Base-by-base conservation (phyloP, 2,888 invertebrate genomes). In the Maniola hyperantus region DNA sequence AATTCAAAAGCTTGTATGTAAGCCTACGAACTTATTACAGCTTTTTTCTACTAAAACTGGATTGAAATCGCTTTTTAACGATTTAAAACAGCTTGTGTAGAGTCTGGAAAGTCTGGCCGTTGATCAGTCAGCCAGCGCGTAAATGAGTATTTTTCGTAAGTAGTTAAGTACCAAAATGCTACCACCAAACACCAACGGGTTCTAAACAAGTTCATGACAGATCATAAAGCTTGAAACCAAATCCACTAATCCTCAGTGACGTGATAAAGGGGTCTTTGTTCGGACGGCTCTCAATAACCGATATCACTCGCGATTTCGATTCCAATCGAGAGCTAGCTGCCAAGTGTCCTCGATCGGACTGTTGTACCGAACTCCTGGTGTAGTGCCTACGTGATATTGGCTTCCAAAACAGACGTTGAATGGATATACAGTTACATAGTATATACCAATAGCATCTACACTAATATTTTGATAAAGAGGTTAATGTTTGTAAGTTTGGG, bases 241-340 rank as follows among this genome's bases (percentile, higher is more conserved):
- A 58, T 64, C 66, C 71, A 70, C 72, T 72, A 70, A 69, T 71
- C 69, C 65, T 51, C 62, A 63, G 60, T 68, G 67, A 68, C 67
- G 64, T 74, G 71, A 73, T 75, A 69, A 72, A 75, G 73, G 68
- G 72, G 68, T 70, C 71, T 72, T 76, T 76, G 76, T 76, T 73
- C 67, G 70, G 68, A 71, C 65, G 71, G 73, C 73, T 63, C 72
- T 75, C 69, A 71, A 72, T 72, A 72, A 73, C 72, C 71, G 74
- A 75, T 72, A 73, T 69, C 70, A 70, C 72, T 71, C 73, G 74
- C 72, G 73, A 73, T 72, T 72, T 68, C 69, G 72, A 75, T 76
- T 74, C 73, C 72, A 72, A 74, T 77, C 72, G 74, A 77, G 75
- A 74, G 76, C 70, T 67, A 62, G 68, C 68, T 60, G 68, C 68